Conservation (phyloP, 1,140 invertebrate species). For the Plodia interpunctella region DNA sequence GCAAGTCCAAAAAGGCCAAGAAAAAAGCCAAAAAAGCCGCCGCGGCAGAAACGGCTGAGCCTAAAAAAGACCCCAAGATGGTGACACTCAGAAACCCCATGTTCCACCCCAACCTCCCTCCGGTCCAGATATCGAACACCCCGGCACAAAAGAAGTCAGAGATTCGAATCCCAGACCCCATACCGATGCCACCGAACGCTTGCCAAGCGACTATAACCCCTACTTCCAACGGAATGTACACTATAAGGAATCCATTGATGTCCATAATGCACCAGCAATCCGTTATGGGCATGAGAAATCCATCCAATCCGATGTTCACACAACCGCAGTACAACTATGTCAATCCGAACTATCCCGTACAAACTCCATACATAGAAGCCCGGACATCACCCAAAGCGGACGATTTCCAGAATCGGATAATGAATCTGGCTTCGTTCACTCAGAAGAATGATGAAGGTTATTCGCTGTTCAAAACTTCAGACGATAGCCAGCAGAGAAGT, state of each 20-base stretch:
- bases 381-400: constrained; percentile 42
- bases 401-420: constrained; percentile 51
- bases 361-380: constrained; percentile 23
- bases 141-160: constrained; percentile 78
- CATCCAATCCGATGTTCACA: constrained; percentile 34
- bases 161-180: constrained; percentile 63
- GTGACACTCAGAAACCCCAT: constrained; percentile 86
- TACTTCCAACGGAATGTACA: constrained; percentile 82
- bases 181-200: constrained; percentile 68
- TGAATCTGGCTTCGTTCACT: constrained; percentile 63
- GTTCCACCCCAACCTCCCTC: constrained; percentile 77
- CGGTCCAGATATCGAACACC: constrained; percentile 51
- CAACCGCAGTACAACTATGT: constrained; percentile 49
- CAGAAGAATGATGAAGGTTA: constrained; percentile 68
- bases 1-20: constrained; percentile 68
- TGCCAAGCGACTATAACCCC: constrained; percentile 75
- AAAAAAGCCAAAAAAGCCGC: constrained; percentile 65
- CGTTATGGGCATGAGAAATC: constrained; percentile 42
- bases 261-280: constrained; percentile 72
- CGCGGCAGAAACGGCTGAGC: constrained; percentile 25
- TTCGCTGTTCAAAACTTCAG: constrained; percentile 56
- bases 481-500: constrained; percentile 46
- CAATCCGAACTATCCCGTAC: constrained; percentile 38
- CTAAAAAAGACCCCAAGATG: constrained; percentile 78
- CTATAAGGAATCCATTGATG: constrained; percentile 84